Evolutionary conservation across 2,113 vertebrate genomes (phyloP).

Genomic region (Coregonus clupeaformis): DNA sequence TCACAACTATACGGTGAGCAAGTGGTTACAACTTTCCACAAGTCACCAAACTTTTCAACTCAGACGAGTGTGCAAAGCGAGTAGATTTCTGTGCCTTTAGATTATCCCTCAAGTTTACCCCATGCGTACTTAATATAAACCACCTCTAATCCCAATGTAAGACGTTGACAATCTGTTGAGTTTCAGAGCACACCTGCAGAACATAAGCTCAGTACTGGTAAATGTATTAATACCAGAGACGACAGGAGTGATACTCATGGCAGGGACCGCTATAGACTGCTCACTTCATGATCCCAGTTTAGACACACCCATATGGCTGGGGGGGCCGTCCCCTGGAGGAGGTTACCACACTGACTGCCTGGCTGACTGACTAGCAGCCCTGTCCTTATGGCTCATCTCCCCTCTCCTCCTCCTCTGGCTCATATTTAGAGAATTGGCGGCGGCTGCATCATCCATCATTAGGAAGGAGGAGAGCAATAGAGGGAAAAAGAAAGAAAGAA

Average conservation of each 20-base stretch:
- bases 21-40: conserved; percentile 27
- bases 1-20: conserved; percentile 2
- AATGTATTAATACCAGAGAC: conserved; percentile 36
- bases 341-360: conserved; percentile 39
- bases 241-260: conserved; percentile 43
- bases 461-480: too few species aligned
- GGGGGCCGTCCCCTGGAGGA: conserved; percentile 13
- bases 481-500: too few species aligned
- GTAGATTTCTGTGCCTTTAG: conserved; percentile 17
- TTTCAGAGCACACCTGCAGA: conserved; percentile 56
- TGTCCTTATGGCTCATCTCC: conserved; percentile 23
- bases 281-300: conserved; percentile 26
- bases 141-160: conserved; percentile 62
- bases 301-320: conserved; percentile 45
- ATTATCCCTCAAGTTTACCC: conserved; percentile 39
- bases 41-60: conserved; percentile 41
- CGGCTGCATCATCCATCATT: conserved; percentile 49
- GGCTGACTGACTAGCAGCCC: conserved; percentile 38
- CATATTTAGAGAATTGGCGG: conserved; percentile 39
- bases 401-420: conserved; percentile 10
- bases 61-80: conserved; percentile 33
- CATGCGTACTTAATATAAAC: conserved; percentile 56
- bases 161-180: conserved; percentile 42
- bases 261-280: conserved; percentile 31
- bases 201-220: conserved; percentile 52